phyloP scores from a whole-genome alignment of 2,113 vertebrate species.

The Crotalus helleri region DNA sequence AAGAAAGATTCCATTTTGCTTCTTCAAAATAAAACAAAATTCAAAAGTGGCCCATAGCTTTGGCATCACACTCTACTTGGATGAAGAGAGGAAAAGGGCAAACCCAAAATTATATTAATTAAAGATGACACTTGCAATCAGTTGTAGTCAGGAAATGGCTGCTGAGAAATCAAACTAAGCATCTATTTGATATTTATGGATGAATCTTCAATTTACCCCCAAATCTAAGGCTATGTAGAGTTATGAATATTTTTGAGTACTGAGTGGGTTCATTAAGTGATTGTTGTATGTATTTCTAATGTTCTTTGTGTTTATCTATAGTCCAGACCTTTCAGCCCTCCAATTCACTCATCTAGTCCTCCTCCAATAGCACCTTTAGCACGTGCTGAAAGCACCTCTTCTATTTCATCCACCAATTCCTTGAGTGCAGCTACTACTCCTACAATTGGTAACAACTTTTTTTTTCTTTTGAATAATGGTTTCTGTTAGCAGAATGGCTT shows the following conservation, averaged over 20 bases:
- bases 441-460: conserved; percentile 84
- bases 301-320: conserved; percentile 69
- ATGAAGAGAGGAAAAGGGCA: background rate
- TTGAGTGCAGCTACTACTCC: conserved; percentile 95
- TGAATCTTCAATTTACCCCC: background rate
- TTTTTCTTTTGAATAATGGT: conserved; percentile 45
- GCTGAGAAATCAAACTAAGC: background rate
- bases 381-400: conserved; percentile 95
- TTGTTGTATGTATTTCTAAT: conserved; percentile 18
- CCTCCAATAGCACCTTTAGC: conserved; percentile 93
- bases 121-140: background rate
- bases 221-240: background rate
- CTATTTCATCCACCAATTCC: conserved; percentile 93
- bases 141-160: background rate
- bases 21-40: background rate
- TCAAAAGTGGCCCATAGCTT: background rate
- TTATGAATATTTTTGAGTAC: background rate
- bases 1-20: background rate
- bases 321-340: conserved; percentile 92
- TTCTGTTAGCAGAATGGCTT: conserved; percentile 46
- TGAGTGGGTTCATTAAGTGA: background rate
- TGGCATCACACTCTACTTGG: background rate
- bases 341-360: conserved; percentile 91
- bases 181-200: background rate
- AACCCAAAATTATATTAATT: background rate